Evolutionary conservation across 2,113 vertebrate species (phyloP), one percentile per base, ranked within the genome.

Genomic region (Cottus gobio): DNA sequence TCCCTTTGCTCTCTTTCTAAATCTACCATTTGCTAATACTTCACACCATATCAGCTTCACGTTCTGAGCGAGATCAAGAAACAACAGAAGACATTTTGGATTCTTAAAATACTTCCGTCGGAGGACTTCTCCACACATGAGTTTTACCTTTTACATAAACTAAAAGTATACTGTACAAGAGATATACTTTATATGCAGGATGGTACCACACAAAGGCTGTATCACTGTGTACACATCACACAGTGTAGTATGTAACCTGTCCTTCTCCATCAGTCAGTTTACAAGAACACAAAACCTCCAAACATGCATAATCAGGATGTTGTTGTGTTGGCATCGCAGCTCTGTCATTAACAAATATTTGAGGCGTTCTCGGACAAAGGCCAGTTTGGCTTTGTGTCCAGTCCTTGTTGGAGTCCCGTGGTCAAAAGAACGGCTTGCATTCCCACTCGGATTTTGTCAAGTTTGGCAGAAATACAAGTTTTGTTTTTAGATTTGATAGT

Each of bases 21-120:
- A 93, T 90, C 60, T 26, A 90, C 64, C 87, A 65, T 89, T 87
- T 74, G 90, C 86, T 91, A 92, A 93, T 78, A 83, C 92, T 69
- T 82, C 68, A 86, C 90, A 89, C 86, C 56, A 54, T 79, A 87
- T 88, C 84, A 75, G 81, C 90, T 91, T 89, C 76, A 48, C 74
- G 46, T 77, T 84, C 77, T 78, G 61, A 15, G 52, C 71, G n/a
- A 75, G 50, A 77, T 60, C 58, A 60, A 83, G 72, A 83, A 71
- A 80, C 66, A 74, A 39, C 10, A 31, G 71, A 58, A 26, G 71
- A 36, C 42, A 30, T 58, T 54, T 46, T 56, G 68, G 16, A 65
- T 50, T 60, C 4, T 24, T 69, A 1, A 56, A 48, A 77, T 22
- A 44, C 54, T 58, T 77, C 71, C 7, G 37, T 39, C 18, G 12